Evolutionary conservation across 2,113 vertebrate genomes (phyloP).

Genomic region (Chionis minor): DNA sequence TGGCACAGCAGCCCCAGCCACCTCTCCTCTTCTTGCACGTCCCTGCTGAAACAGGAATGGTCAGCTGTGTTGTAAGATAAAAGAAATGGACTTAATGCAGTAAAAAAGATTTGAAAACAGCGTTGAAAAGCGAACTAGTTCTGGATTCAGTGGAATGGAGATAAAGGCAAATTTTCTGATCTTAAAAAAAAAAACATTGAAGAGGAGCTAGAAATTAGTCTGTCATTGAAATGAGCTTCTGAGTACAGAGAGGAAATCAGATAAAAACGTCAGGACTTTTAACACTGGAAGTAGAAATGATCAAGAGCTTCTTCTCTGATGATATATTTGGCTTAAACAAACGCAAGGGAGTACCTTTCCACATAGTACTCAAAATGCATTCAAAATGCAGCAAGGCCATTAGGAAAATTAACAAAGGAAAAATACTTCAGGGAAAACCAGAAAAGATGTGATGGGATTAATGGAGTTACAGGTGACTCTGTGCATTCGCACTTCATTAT

Average conservation of each 20-base stretch:
- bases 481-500: neutral
- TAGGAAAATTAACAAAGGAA: neutral
- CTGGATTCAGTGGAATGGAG: neutral
- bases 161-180: neutral
- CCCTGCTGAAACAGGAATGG: neutral
- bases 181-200: neutral
- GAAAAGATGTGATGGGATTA: neutral
- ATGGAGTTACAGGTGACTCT: neutral
- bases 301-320: neutral
- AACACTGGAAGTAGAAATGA: neutral
- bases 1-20: neutral
- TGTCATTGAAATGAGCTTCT: neutral
- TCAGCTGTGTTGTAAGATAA: neutral
- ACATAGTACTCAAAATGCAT: neutral
- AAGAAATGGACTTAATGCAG: neutral
- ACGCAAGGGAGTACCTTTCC: neutral
- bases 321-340: neutral
- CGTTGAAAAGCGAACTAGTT: neutral
- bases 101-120: neutral
- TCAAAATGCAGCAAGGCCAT: neutral
- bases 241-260: neutral
- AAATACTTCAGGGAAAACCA: neutral
- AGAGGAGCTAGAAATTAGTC: neutral
- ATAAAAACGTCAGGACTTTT: neutral
- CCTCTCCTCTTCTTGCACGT: neutral